Conservation (phyloP, 2,888 invertebrate species). For the Platycheirus rosarum region DNA sequence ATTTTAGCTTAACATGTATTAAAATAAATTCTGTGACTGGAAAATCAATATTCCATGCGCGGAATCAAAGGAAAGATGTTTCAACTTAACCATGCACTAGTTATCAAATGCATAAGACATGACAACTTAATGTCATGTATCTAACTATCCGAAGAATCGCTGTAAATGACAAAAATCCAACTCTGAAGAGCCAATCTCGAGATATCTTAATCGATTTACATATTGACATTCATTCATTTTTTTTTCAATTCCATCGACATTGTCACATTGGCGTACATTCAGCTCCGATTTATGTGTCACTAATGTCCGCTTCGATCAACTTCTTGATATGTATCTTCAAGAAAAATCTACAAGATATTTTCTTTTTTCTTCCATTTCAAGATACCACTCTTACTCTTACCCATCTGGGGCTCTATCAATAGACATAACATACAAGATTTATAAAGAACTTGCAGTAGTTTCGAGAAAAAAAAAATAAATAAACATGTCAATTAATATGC, state of each 20-base stretch:
- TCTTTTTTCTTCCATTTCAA: background rate
- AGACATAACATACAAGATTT: conserved; percentile 3
- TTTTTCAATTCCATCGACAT: conserved; percentile 25
- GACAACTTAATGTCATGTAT: no score
- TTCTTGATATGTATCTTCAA: background rate
- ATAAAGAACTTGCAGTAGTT: conserved; percentile 17
- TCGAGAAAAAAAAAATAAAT: conserved; percentile 17
- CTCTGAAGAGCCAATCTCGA: conserved; percentile 31
- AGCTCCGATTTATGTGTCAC: conserved; percentile 33
- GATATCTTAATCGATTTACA: conserved; percentile 53
- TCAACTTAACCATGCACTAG: no score
- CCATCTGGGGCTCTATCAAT: background rate
- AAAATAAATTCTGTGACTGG: no score
- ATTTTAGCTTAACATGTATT: no score
- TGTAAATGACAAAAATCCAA: conserved; percentile 34
- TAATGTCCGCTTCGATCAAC: conserved; percentile 22
- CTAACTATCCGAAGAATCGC: no score
- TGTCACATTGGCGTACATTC: conserved; percentile 5
- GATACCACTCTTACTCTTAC: conserved; percentile 1
- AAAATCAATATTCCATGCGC: no score
- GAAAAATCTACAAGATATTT: conserved; percentile 7
- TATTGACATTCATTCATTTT: conserved; percentile 33
- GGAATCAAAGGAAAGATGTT: no score
- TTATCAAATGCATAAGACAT: no score
- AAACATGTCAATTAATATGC: conserved; percentile 21